Base-by-base conservation (phyloP, 2,888 invertebrate species). In the Chrysolina oricalcia region DNA sequence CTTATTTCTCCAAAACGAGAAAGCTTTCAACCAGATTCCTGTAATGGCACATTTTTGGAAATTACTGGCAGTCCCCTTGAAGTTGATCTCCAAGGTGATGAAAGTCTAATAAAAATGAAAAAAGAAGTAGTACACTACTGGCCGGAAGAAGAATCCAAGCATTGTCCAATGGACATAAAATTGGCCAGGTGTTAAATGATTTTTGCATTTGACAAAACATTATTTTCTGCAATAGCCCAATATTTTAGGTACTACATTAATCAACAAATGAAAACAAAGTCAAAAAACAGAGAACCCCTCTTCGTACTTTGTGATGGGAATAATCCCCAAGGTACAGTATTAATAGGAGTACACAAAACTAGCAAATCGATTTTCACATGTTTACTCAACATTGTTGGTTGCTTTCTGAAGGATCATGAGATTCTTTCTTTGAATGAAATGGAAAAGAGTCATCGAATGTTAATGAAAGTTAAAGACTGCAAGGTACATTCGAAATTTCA, bases 41-140 rank as follows among this genome's bases (percentile, higher is more conserved):
- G 27, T 43, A 65, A 48, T 13, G 72, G 66, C 17, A 63, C 56
- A 64, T 27, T 74, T 19, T 67, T 76, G 6, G 79, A 81, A 11
- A 71, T 84, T 40, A 84, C 83, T 48, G 84, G 84, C 15, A 77
- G 76, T 71, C 84, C 84, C 1, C 74, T 84, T 67, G 59, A 82
- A 77, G 80, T 83, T n/a, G 82, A 83, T 78, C 75, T 84, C 35
- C 76, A 76, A 9, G 77, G 75, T 4, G 78, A 84, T 75, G 83
- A 82, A n/a, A 73, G 77, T 17, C 56, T 82, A 27, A 46, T 48
- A 5, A 17, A 56, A 35, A 40, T 27, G 40, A 48, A 70, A 27
- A 48, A 69, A 23, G 70, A 21, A 48, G 70, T 27, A 48, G 21
- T 62, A 35, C 50, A 73, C n/a, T 59, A 73, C 19, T 73, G 76